Percentiles rank a stretch among this genome's conserved stretches.
Evolutionary conservation across 1,140 invertebrate genomes (phyloP).

Genomic region (Calliphora vicina): DNA sequence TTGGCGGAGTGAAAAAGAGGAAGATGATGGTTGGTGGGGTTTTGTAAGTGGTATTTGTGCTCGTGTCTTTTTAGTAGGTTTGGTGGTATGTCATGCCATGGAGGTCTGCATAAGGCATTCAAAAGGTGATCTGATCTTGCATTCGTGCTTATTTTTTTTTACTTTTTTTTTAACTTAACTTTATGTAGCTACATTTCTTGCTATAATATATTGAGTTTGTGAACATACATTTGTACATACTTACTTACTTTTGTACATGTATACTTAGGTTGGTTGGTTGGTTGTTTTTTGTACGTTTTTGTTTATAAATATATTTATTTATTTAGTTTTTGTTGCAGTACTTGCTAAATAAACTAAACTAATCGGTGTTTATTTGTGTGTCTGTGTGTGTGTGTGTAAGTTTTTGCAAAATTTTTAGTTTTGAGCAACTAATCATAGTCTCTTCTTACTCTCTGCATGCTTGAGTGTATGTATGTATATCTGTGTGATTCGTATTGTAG

Average conservation of each 20-base stretch:
- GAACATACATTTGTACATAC: too few species aligned
- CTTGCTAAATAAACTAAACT: not conserved
- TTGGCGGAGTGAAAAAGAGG: not conserved
- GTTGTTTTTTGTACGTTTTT: too few species aligned
- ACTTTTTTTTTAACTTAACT: not conserved
- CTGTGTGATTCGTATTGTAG: not conserved
- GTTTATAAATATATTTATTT: not conserved
- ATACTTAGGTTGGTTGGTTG: too few species aligned
- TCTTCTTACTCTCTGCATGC: too few species aligned
- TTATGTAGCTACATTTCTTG: not conserved
- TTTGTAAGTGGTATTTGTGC: not conserved
- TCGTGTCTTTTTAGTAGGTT: not conserved
- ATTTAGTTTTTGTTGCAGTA: not conserved
- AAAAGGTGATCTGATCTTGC: conserved; percentile 30
- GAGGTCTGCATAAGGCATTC: conserved; percentile 30
- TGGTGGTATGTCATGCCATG: conserved; percentile 19
- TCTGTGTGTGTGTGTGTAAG: too few species aligned
- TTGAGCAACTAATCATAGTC: not conserved
- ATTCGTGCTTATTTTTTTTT: conserved; percentile 18
- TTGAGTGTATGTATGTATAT: not conserved
- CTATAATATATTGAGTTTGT: not conserved
- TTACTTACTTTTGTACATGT: too few species aligned
- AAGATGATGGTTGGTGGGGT: not conserved
- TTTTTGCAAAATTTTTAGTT: not conserved
- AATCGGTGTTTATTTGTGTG: not conserved